phyloP scores from a whole-genome alignment of 2,797 vertebrate species.

The Micromesistius poutassou region DNA sequence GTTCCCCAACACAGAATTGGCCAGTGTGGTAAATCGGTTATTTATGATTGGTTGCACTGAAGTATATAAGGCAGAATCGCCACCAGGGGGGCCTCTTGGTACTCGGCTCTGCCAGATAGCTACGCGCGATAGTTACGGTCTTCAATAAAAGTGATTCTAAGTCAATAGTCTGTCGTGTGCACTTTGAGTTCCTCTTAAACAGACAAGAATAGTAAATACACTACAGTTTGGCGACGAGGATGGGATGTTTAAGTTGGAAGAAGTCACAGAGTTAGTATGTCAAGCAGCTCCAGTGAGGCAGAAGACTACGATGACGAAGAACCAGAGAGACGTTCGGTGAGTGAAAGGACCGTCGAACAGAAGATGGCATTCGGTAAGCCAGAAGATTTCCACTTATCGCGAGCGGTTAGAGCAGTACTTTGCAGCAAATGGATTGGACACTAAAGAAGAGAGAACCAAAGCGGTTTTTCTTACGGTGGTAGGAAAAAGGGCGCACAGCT shows the following conservation, averaged over 20 bases:
- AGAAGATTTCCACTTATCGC: slow-evolving; percentile 9
- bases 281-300: not conserved
- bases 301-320: not conserved
- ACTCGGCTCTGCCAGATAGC: too few species aligned
- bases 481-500: not conserved
- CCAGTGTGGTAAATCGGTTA: too few species aligned
- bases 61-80: too few species aligned
- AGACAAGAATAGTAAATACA: too few species aligned
- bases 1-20: too few species aligned
- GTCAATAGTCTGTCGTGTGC: too few species aligned
- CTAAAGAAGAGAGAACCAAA: not conserved
- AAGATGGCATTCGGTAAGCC: slow-evolving; percentile 1
- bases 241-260: not conserved
- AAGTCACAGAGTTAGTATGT: not conserved
- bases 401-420: slow-evolving; percentile 13
- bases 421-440: not conserved
- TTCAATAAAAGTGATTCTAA: too few species aligned
- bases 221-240: not conserved
- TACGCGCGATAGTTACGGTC: too few species aligned
- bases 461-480: slow-evolving; percentile 12
- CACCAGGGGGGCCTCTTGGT: too few species aligned
- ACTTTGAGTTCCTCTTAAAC: too few species aligned
- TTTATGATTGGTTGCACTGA: too few species aligned
- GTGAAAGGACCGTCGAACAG: not conserved
- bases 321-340: not conserved